Evolutionary conservation across 2,113 vertebrate species (phyloP), one percentile per base, ranked within the genome.

Genomic region (Eulemur macaco): DNA sequence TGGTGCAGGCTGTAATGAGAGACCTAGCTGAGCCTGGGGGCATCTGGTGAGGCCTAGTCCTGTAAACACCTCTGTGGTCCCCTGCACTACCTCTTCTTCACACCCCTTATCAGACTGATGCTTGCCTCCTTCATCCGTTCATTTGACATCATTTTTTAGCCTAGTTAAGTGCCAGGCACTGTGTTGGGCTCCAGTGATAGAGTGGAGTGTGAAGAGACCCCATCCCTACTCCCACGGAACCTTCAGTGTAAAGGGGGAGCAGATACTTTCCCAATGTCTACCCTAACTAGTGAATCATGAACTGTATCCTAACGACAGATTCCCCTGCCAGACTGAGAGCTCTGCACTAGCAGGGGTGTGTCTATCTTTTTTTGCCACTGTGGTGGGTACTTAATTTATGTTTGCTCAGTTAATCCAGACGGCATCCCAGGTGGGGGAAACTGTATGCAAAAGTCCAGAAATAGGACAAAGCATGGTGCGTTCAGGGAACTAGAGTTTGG

Each of bases 391-490:
- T 84, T 89, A 8, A 20, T 86, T 68, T 85, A 27, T 34, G 45
- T 77, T 66, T 39, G 20, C n/a, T 56, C 39, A 25, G 27, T 60
- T 86, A 80, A 80, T 50, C 45, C 42, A 23, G 34, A 64, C 52
- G 60, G 56, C 42, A 52, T 83, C 82, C 94, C 78, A 56, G 34
- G 60, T 68, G 27, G 31, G 50, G 58, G 13, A 42, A 84, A 18
- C 8, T 47, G 60, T 84, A 85, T 92, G 91, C 88, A 13, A 31
- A 89, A 69, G 60, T 60, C 74, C 12, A 37, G 93, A 97, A 97
- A 78, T 94, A 89, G 97, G 89, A 29, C 96, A 89, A 91, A 52
- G 47, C 8, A 14, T 0, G 1, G 47, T 52, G 60, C 58, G 1
- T 50, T 66, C 52, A 25, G 94, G 94, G 86, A 94, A 60, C 78